Conservation (phyloP, 2,888 invertebrate species). For the Thereva nobilitata region DNA sequence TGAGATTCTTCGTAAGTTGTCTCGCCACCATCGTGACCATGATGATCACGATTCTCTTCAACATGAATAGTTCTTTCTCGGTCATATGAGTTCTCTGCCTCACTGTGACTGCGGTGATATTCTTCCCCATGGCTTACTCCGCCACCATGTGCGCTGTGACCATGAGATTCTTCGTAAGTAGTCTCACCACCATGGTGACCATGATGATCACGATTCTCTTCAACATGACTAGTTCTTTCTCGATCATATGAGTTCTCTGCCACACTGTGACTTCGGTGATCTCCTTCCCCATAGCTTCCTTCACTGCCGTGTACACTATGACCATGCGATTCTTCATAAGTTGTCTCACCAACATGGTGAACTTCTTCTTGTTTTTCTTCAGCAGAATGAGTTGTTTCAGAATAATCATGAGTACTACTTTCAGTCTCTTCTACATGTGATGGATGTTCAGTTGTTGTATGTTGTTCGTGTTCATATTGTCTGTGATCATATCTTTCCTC, state of each 20-base stretch:
- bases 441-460: background rate
- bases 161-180: constrained; percentile 2
- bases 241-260: background rate
- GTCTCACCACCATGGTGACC: constrained; percentile 44
- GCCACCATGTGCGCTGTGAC: background rate
- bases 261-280: background rate
- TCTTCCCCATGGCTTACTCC: background rate
- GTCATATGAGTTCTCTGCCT: background rate
- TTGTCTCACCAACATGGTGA: constrained; percentile 11
- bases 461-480: background rate
- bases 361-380: background rate
- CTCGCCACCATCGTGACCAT: constrained; percentile 29
- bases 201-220: constrained; percentile 44
- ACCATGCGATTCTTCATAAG: too few species aligned
- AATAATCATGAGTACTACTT: constrained; percentile 39
- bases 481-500: constrained; percentile 1
- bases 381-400: background rate
- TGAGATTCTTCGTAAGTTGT: background rate
- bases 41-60: constrained; percentile 44
- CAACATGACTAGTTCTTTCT: constrained; percentile 28
- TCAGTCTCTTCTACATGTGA: constrained; percentile 38
- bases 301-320: background rate
- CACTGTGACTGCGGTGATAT: background rate
- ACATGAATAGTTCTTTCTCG: constrained; percentile 25
- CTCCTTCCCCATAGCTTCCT: constrained; percentile 12